phyloP scores from a whole-genome alignment of 1,140 invertebrate species.

The honey bee (Apis mellifera) region DNA sequence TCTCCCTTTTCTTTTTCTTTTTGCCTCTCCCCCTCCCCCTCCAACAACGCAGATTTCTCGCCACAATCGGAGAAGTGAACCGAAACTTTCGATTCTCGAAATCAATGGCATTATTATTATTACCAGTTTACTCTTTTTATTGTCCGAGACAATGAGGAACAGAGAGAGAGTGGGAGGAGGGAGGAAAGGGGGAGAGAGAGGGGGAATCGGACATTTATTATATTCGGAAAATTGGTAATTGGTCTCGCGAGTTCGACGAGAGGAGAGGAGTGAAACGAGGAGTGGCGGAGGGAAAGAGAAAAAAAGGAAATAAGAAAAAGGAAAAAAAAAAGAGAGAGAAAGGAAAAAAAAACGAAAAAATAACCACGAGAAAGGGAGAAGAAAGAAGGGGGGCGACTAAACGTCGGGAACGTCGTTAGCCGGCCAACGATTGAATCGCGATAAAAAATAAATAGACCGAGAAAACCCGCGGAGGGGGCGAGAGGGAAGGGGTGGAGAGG shows the following conservation, averaged over 20 bases:
- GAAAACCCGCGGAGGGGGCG: no score
- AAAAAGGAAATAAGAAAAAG: no score
- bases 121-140: conserved; percentile 67
- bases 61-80: conserved; percentile 43
- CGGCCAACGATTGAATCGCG: conserved; percentile 24
- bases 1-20: no score
- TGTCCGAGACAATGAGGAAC: conserved; percentile 40
- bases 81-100: conserved; percentile 52
- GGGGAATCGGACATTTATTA: conserved; percentile 18
- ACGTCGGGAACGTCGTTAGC: conserved; percentile 40
- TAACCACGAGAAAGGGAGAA: not conserved
- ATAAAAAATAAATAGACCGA: conserved; percentile 41
- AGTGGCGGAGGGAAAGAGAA: not conserved
- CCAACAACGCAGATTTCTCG: conserved; percentile 33
- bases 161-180: not conserved
- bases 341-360: not conserved
- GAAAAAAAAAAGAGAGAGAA: no score
- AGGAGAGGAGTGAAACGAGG: no score
- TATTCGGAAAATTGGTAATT: conserved; percentile 44
- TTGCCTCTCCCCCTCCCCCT: no score
- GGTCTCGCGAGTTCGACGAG: conserved; percentile 29
- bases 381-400: conserved; percentile 11
- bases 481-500: not conserved
- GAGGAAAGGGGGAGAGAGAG: accelerated
- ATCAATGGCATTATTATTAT: conserved; percentile 76